These are phyloP conservation scores for Scartelaos histophorus DNA, from an alignment of 2,113 vertebrate species.

Conservation along the genomic window DNA sequence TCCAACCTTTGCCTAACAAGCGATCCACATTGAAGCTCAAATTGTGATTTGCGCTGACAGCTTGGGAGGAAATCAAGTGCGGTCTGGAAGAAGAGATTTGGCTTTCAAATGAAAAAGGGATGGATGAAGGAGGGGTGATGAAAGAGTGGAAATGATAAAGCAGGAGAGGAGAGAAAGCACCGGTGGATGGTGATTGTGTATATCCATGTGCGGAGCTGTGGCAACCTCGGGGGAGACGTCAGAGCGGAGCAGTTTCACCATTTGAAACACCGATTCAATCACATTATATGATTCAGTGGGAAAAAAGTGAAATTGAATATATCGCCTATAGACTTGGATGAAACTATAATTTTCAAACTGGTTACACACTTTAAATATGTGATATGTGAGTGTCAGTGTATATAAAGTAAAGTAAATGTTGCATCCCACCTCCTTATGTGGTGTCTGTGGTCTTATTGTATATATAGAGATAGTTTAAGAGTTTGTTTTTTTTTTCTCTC, in stretches of 20 bases:
- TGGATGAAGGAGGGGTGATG: neutral
- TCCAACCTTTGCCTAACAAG: conserved; percentile 34
- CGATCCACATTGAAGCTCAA: conserved; percentile 32
- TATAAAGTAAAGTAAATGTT: too few relatives aligned
- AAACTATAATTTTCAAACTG: too few relatives aligned
- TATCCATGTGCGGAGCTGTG: conserved; percentile 35
- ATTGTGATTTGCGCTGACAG: conserved; percentile 38
- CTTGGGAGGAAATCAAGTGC: conserved; percentile 32
- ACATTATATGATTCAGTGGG: neutral
- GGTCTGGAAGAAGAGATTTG: conserved; percentile 30
- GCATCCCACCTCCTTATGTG: too few relatives aligned
- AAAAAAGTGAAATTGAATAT: too few relatives aligned
- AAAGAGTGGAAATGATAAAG: neutral
- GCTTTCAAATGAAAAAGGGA: conserved; percentile 16
- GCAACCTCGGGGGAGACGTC: conserved; percentile 14
- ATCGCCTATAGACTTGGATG: too few relatives aligned
- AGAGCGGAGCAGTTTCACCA: neutral
- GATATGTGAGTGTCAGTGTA: too few relatives aligned
- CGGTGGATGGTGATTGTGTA: conserved; percentile 35
- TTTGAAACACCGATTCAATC: neutral
- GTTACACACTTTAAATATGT: too few relatives aligned
- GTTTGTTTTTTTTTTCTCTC: too few relatives aligned
- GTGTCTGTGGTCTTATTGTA: too few relatives aligned
- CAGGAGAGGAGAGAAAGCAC: conserved; percentile 6
- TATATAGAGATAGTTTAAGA: too few relatives aligned